Evolutionary conservation across 1,140 invertebrate species (phyloP).

Genomic region (Ips typographus): DNA sequence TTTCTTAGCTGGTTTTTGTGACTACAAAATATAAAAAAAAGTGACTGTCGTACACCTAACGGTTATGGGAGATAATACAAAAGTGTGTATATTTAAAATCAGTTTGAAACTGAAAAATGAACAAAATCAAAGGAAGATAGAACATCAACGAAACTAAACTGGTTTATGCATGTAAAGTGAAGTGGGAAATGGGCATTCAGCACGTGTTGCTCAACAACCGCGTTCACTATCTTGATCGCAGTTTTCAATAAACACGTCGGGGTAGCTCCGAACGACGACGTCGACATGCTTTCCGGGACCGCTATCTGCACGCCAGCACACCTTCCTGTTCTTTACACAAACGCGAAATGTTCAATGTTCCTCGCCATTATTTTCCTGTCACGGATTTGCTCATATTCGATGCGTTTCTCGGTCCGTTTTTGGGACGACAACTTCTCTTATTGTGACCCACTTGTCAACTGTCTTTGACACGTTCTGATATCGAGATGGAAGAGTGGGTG

Average conservation of each 20-base stretch:
- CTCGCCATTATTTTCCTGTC: slow-evolving; percentile 14
- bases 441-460: slow-evolving; percentile 10
- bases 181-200: slow-evolving; percentile 26
- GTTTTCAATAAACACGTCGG: slow-evolving; percentile 33
- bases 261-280: slow-evolving; percentile 12
- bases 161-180: not conserved
- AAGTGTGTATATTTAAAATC: no score
- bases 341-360: slow-evolving; percentile 25
- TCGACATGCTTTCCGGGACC: slow-evolving; percentile 28
- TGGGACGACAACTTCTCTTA: not conserved
- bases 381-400: slow-evolving; percentile 14
- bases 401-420: not conserved
- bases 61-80: no score
- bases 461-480: not conserved
- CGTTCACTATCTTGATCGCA: slow-evolving; percentile 25
- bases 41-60: no score
- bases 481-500: not conserved
- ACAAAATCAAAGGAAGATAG: no score
- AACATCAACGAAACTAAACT: no score
- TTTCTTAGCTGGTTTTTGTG: no score
- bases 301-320: slow-evolving; percentile 25
- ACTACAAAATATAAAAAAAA: no score
- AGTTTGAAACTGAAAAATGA: no score
- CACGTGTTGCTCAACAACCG: slow-evolving; percentile 32
- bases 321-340: slow-evolving; percentile 28